A percentile compares a stretch with the other conserved stretches of the same genome.
Evolutionary conservation across 1,140 invertebrate genomes (phyloP).

Genomic region (Vanessa atalanta): DNA sequence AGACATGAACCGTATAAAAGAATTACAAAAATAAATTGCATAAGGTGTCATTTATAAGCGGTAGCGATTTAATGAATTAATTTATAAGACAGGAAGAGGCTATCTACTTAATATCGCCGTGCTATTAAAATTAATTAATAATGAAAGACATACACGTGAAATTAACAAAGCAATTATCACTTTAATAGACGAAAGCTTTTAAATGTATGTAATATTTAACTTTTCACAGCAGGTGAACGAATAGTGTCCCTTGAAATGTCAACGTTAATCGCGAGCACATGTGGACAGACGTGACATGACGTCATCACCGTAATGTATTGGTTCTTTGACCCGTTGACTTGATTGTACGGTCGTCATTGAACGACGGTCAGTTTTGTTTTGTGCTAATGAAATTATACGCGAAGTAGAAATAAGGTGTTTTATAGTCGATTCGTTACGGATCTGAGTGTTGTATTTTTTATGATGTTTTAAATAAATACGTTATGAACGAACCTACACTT

Average conservation of each 20-base stretch:
- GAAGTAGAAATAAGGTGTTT: conserved; percentile 31
- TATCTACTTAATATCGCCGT: neutral
- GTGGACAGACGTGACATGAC: conserved; percentile 34
- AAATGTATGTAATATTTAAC: conserved; percentile 7
- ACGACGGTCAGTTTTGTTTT: conserved; percentile 2
- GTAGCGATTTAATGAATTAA: conserved; percentile 13
- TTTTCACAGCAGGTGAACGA: conserved; percentile 29
- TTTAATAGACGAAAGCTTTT: conserved; percentile 26
- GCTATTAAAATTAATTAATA: conserved; percentile 12
- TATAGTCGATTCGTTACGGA: conserved; percentile 15
- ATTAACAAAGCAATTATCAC: conserved; percentile 29
- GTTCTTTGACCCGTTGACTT: conserved; percentile 38
- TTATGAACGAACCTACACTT: neutral
- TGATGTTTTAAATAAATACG: conserved; percentile 5
- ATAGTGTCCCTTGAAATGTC: conserved; percentile 24
- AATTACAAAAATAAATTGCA: conserved; percentile 6
- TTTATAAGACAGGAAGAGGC: neutral
- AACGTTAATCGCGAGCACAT: conserved; percentile 41
- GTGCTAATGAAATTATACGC: conserved; percentile 34
- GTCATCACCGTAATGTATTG: conserved; percentile 40
- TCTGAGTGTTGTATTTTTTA: conserved; percentile 19
- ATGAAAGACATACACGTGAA: conserved; percentile 9
- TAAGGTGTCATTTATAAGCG: neutral
- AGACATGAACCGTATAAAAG: neutral
- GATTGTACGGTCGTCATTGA: neutral